Evolutionary conservation across 2,888 invertebrate genomes (phyloP), one percentile per base, ranked within the genome.

Genomic region (Aphrophora alni): DNA sequence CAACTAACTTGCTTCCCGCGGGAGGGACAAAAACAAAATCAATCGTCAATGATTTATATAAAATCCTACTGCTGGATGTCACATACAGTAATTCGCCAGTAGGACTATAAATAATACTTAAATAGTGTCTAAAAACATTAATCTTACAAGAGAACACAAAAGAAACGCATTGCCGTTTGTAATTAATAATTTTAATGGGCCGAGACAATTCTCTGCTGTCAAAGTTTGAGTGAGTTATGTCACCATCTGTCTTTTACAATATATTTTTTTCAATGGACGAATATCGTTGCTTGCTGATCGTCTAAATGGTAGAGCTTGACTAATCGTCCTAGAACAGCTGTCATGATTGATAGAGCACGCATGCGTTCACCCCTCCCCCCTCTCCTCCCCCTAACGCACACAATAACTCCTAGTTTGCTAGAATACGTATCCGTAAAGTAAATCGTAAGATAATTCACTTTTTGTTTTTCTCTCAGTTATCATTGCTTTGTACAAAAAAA

Each of bases 141-240:
- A 81, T 81, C 81, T 81, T 78, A 71, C n/a, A 73, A 69, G 59
- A 27, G 80, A 51, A 71, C 81, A 81, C 81, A 81, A 81, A 81
- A 81, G 81, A 78, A 81, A 78, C 78, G 70, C 77, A 38, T 38
- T 27, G 70, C 78, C 38, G 80, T 25, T 68, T 71, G 81, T 78
- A 81, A 81, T 81, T 81, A 81, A 81, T 81, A 81, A 81, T 81
- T 81, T 81, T 81, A 81, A 81, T 81, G 81, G 81, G 51, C 70
- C 81, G 81, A 78, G 81, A 81, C 81, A 81, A 81, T 81, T 81
- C 69, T 24, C 82, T 82, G 80, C 82, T 82, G 80, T 79, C 79
- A 73, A 76, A 82, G 76, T 82, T 84, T 84, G 84, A 84, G 82
- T 84, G 84, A 84, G 82, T 84, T 84, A 84, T 84, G 84, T 84